Evolutionary conservation across 2,113 vertebrate species (phyloP), one percentile per base, ranked within the genome.

Genomic region (Pygathrix nemaeus): DNA sequence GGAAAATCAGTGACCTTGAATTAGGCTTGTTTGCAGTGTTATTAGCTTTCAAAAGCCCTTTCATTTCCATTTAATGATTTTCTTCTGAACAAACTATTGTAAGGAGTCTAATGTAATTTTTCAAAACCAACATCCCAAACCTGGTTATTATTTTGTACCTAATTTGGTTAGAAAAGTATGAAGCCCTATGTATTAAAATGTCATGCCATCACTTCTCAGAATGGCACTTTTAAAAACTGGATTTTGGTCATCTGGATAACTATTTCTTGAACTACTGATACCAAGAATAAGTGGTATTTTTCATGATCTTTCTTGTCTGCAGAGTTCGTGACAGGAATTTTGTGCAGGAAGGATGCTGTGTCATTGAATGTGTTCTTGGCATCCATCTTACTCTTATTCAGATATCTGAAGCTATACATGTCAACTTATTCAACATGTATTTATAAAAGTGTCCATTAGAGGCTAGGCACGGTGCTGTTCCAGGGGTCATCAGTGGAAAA

Each of bases 1-100:
- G 40, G 48, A 94, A 95, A 97, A 83, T 90, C 32, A 68, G 11
- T 96, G 92, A 95, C 57, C 86, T 96, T 92, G 83, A 66, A 64
- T 88, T 93, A 90, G 23, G n/a, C 30, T 96, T 75, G n/a, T 88
- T 94, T 94, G n/a, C 61, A 57, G 64, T 96, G 27, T 84, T 86
- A 66, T 90, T 66, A 20, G 45, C 87, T 93, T 93, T 86, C 57
- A 85, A 88, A 89, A 45, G 48, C 17, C 10, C 68, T 97, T 93
- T 90, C 38, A 78, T 48, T 93, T 73, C 89, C 40, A 79, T 61
- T 64, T 75, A 75, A 61, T 3, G 43, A 50, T 89, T 96, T 89
- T 89, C 1, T 82, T 43, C 35, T 85, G 35, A 89, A 40, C 32
- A 79, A 88, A 66, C 38, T 78, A 72, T 92, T 70, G 14, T 85